Base-by-base conservation (phyloP, 2,113 vertebrate species). In the Silurus asotus region DNA sequence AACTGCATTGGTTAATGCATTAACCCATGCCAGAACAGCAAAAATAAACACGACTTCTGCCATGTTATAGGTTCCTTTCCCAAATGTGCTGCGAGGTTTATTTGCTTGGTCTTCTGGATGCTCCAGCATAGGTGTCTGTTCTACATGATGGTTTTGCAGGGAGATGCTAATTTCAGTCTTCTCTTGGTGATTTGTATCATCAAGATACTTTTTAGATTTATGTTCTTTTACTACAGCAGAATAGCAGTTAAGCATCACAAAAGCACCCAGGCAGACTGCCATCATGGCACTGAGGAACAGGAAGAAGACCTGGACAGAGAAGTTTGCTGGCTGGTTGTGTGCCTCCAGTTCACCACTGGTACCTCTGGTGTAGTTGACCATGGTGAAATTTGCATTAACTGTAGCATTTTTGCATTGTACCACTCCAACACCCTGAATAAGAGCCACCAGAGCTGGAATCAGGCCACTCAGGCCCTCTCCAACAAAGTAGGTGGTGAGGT, bases 391-490 rank as follows among this genome's bases (percentile, higher is more conserved):
- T 0, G 14, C 59, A 81, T 91, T 92, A 17, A n/a, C 70, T 53
- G 92, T 93, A 28, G 81, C 87, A 78, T 95, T 95, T 86, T 90
- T 83, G 82, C 96, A 97, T 23, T 90, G 93, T 59, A 93, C 89
- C 1, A 95, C 88, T 1, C 95, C 93, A 19, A 95, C 96, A 0
- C 96, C 96, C 90, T 97, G 96, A 59, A 93, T 91, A 14, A 97
- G 88, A 23, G 96, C 96, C 85, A 94, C 92, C 48, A 96, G 56
- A 0, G 93, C 96, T 0, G 96, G 96, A 65, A 96, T 92, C 19
- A 97, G 90, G 2, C 96, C 96, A 28, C 96, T 97, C 45, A 97
- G 92, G 13, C 96, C 96, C 86, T 97, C 96, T 0, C 96, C 96
- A 11, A 89, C 90, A 1, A 95, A 97, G 88, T 97, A 97, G 0